Evolutionary conservation across 2,113 vertebrate species (phyloP).

Genomic region (Platichthys stellatus): DNA sequence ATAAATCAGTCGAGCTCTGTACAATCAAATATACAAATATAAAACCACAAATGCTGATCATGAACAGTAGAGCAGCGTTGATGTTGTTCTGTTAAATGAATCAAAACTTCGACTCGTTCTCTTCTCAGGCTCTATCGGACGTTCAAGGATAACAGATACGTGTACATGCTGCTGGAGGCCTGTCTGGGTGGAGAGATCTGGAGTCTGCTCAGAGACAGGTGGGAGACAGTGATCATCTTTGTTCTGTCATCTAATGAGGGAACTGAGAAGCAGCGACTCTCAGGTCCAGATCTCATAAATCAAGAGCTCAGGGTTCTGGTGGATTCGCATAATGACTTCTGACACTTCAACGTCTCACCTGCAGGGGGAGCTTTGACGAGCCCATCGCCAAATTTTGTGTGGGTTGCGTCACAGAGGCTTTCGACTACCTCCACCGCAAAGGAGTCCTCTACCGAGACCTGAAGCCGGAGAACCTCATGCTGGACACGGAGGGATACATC

Average conservation of each 20-base stretch:
- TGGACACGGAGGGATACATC: conserved; percentile 92
- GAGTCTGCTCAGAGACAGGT: conserved; percentile 85
- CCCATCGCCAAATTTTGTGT: conserved; percentile 91
- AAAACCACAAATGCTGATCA: no score
- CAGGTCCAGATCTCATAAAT: neutral
- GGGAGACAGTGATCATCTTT: neutral
- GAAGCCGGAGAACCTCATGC: conserved; percentile 95
- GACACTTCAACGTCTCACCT: neutral
- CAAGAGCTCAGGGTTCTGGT: neutral
- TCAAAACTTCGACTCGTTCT: neutral
- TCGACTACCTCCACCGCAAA: conserved; percentile 92
- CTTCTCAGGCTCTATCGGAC: conserved; percentile 77
- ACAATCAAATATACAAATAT: no score
- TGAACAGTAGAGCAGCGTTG: neutral
- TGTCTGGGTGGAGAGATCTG: conserved; percentile 84
- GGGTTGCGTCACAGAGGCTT: conserved; percentile 92
- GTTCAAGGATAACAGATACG: conserved; percentile 81
- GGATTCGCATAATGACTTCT: neutral
- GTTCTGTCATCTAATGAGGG: no score
- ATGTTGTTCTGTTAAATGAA: neutral
- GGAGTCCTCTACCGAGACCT: conserved; percentile 93
- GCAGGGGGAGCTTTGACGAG: conserved; percentile 93
- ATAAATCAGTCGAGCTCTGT: no score
- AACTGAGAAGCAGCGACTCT: no score
- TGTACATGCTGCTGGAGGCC: conserved; percentile 85